These are phyloP conservation scores for Orcinus orca DNA, from an alignment of 2,113 vertebrate genomes.

Conservation along the genomic window DNA sequence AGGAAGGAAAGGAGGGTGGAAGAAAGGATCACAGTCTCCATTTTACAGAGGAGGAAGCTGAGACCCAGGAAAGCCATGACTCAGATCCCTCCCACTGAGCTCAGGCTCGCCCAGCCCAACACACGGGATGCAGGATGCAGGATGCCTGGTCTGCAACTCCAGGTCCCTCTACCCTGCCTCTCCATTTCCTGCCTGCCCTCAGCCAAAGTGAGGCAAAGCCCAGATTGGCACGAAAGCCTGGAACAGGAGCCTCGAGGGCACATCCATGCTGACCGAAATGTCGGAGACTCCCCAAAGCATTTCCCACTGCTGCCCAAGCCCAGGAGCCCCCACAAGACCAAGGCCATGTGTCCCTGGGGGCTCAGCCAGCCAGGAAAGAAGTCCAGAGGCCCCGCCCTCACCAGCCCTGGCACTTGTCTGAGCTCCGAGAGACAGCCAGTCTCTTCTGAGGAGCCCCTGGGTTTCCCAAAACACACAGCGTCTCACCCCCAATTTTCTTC, in stretches of 20 bases:
- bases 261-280: background rate
- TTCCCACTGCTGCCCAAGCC: background rate
- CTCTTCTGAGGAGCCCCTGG: background rate
- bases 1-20: background rate
- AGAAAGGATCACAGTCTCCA: background rate
- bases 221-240: background rate
- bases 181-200: background rate
- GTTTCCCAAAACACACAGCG: background rate
- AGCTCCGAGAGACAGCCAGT: background rate
- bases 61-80: background rate
- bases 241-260: background rate
- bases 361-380: background rate
- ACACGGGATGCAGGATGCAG: background rate
- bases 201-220: background rate
- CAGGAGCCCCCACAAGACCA: background rate
- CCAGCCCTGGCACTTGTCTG: background rate
- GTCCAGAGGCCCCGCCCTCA: background rate
- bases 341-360: background rate
- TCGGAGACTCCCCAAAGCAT: background rate
- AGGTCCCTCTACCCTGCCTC: background rate
- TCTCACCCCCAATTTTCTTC: background rate
- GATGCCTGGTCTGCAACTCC: background rate
- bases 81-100: background rate
- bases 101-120: background rate
- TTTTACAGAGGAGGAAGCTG: background rate